These are phyloP conservation scores for Orchesella cincta DNA, from an alignment of 1,140 invertebrate species.

Conservation along the genomic window DNA sequence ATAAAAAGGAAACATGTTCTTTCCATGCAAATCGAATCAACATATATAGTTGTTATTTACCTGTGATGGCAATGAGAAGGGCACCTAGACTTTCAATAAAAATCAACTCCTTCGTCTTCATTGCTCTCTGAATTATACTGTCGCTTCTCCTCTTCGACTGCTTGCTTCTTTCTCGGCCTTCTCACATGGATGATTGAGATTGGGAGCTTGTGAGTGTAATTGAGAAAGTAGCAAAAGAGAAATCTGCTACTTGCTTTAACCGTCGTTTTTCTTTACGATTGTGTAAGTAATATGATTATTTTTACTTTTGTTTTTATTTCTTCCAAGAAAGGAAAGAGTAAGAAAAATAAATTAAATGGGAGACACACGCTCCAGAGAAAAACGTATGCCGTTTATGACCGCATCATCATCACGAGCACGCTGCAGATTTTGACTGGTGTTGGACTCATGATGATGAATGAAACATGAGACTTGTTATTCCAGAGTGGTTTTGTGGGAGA, in stretches of 20 bases:
- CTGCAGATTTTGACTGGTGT: not conserved
- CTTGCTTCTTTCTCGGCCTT: not conserved
- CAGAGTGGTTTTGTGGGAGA: too few species aligned
- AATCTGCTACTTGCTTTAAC: too few species aligned
- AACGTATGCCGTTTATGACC: not conserved
- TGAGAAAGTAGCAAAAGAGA: not conserved
- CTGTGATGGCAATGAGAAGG: slow-evolving; percentile 3
- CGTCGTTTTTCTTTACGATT: too few species aligned
- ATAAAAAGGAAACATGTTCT: too few species aligned
- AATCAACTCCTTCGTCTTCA: not conserved
- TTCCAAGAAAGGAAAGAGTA: too few species aligned
- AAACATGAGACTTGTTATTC: too few species aligned
- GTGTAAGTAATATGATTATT: too few species aligned
- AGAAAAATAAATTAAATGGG: too few species aligned
- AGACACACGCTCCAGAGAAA: not conserved
- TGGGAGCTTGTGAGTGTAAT: not conserved
- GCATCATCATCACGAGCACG: not conserved
- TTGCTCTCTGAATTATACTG: not conserved
- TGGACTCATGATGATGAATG: not conserved
- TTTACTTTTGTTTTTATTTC: too few species aligned
- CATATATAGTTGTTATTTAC: too few species aligned
- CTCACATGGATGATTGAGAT: too few species aligned
- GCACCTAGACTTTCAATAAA: slow-evolving; percentile 3
- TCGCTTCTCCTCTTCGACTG: not conserved
- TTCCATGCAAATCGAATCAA: too few species aligned